phyloP scores from a whole-genome alignment of 2,888 invertebrate species.

The Cephus pygmeus region DNA sequence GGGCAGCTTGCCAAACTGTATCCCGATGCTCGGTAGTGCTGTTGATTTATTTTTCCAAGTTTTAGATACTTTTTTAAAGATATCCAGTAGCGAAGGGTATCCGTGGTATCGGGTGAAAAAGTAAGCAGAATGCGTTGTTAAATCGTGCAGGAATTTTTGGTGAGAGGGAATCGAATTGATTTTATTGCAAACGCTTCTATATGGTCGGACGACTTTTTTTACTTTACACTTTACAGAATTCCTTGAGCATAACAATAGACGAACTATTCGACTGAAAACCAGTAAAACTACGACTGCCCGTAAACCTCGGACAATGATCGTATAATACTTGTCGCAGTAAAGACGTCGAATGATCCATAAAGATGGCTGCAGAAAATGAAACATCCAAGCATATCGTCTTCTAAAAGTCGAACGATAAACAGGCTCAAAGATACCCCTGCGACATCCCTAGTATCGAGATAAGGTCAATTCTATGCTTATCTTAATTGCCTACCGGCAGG shows the following conservation, averaged over 20 bases:
- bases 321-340: not conserved
- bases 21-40: not conserved
- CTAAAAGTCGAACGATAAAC: not conserved
- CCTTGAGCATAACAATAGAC: not conserved
- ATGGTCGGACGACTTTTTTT: not conserved
- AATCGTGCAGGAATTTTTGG: not conserved
- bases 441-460: not conserved
- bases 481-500: not conserved
- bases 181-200: not conserved
- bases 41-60: not conserved
- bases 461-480: not conserved
- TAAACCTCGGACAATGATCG: not conserved
- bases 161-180: not conserved
- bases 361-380: not conserved
- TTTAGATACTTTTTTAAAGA: not conserved
- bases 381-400: not conserved
- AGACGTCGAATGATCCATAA: not conserved
- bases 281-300: not conserved
- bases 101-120: not conserved
- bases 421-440: not conserved
- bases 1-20: not conserved
- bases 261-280: not conserved
- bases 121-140: not conserved
- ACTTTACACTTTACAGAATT: not conserved
- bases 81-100: not conserved